Evolutionary conservation across 64 coral and sea anemone genomes (phyloP), one percentile per base, ranked within the genome.

Genomic region (Astreopora myriophthalma): DNA sequence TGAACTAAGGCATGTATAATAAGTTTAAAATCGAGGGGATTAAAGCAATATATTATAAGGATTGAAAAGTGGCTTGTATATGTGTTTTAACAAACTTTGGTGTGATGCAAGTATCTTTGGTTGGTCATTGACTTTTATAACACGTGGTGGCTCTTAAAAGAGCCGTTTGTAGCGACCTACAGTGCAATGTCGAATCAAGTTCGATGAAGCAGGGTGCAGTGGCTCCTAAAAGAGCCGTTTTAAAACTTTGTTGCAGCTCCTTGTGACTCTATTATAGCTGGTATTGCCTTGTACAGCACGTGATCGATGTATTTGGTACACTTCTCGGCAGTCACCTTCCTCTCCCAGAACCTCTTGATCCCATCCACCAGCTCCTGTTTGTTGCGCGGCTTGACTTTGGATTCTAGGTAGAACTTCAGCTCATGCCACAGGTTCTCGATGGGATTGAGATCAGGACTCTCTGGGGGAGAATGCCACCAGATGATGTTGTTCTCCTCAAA

Each of bases 401-500:
- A 28, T 27, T 46, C 27, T 8, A 86, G 30, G 64, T 38, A 71
- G 13, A 39, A 29, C 66, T 86, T 86, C 2, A 86, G 64, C 32
- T 86, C 84, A 30, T 71, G 60, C 84, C 84, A 86, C 63, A 86
- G 36, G 1, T 42, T 71, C 64, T 86, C 35, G 34, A 86, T 86
- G 3, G 84, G 63, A 28, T 86, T 86, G 14, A 86, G 64, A 27
- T 86, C 84, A 25, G 84, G 84, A 38, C 84, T 86, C 71, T 86
- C 84, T 5, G 84, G 20, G 6, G 84, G 84, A 8, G 84, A 42
- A 48, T 20, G 32, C 84, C 84, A 86, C 35, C 67, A 86, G 84
- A 38, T 86, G 33, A 86, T 86, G 13, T 42, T 29, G 1, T 86
- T 61, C 38, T 86, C 63, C 28, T 86, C 62, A 25, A 69, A 67